These are phyloP conservation scores for Diarsia rubi DNA, from an alignment of 2,888 invertebrate species.

Conservation along the genomic window DNA sequence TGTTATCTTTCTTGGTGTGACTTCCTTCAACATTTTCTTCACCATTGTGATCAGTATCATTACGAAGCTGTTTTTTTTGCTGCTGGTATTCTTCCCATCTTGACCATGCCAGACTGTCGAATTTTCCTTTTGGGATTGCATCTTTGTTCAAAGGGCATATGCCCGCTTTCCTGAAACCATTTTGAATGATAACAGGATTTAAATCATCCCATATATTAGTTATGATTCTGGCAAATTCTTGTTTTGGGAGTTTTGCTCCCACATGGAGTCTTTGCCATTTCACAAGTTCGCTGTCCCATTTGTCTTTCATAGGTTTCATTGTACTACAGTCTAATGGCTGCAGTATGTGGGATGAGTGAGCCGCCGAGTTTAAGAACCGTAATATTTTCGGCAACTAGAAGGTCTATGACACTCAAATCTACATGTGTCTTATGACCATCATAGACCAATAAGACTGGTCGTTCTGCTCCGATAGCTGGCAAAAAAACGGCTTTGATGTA, in stretches of 20 bases:
- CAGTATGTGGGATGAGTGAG: slow-evolving; percentile 57
- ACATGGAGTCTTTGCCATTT: slow-evolving; percentile 10
- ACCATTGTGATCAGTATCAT: slow-evolving; percentile 14
- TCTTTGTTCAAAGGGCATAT: background rate
- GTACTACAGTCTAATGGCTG: slow-evolving; percentile 65
- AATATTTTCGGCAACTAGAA: slow-evolving; percentile 15
- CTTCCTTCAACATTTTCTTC: slow-evolving; percentile 22
- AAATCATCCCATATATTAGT: slow-evolving; percentile 6
- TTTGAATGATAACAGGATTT: slow-evolving; percentile 2
- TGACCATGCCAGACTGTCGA: background rate
- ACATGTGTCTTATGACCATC: slow-evolving; percentile 70
- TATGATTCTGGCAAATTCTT: slow-evolving; percentile 1
- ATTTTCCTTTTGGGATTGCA: slow-evolving; percentile 4
- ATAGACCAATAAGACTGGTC: slow-evolving; percentile 67
- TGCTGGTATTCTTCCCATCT: slow-evolving; percentile 10
- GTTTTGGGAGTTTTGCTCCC: slow-evolving; percentile 3
- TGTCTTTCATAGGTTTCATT: slow-evolving; percentile 53
- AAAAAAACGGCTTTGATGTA: slow-evolving; percentile 4
- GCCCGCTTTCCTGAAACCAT: slow-evolving; percentile 1
- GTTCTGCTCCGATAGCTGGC: slow-evolving; percentile 43
- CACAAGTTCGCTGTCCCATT: slow-evolving; percentile 37
- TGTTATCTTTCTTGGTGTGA: slow-evolving; percentile 21
- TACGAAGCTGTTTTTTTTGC: no score
- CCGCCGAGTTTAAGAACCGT: slow-evolving; percentile 58
- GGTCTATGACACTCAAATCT: slow-evolving; percentile 30